Evolutionary conservation across 2,888 invertebrate genomes (phyloP), one percentile per base, ranked within the genome.

Genomic region (Pterobdella sp.): DNA sequence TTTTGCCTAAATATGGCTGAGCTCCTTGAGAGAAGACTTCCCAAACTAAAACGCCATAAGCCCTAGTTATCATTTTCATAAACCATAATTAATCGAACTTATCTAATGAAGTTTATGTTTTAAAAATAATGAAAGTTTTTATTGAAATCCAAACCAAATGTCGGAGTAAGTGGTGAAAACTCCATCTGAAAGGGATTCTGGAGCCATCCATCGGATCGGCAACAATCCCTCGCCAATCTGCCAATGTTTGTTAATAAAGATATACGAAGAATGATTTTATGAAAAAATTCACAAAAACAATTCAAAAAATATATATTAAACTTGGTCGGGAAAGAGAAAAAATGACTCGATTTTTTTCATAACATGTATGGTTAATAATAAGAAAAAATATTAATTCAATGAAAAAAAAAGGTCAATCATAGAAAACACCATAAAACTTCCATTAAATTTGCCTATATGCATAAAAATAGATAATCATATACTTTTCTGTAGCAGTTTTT

Each of bases 171-270:
- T 91, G 0, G 95, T 94, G 82, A 96, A 98, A 0, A 96, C 91
- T 0, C 96, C 95, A 82, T 96, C 95, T 0, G 93, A 90, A 18
- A 97, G 85, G 34, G 94, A 93, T 84, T 98, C 98, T 0, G 96
- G 96, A 0, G 95, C 90, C 95, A 98, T 96, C 97, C 97, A 97
- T 60, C 95, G 87, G 0, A 97, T 94, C 0, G 96, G 97, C 70
- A 97, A 84, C 66, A 95, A 85, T 0, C 94, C 91, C 85, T 87
- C 87, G 0, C 92, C 91, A 84, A 94, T 94, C 84, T 96, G 95
- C 76, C n/a, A n/a, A n/a, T n/a, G n/a, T n/a, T n/a, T n/a, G n/a
- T n/a, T n/a, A n/a, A n/a, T n/a, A n/a, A n/a, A n/a, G n/a, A n/a
- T n/a, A n/a, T n/a, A n/a, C n/a, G n/a, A n/a, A n/a, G n/a, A n/a